phyloP scores from a whole-genome alignment of 2,113 vertebrate genomes.

The Cardinalis cardinalis region DNA sequence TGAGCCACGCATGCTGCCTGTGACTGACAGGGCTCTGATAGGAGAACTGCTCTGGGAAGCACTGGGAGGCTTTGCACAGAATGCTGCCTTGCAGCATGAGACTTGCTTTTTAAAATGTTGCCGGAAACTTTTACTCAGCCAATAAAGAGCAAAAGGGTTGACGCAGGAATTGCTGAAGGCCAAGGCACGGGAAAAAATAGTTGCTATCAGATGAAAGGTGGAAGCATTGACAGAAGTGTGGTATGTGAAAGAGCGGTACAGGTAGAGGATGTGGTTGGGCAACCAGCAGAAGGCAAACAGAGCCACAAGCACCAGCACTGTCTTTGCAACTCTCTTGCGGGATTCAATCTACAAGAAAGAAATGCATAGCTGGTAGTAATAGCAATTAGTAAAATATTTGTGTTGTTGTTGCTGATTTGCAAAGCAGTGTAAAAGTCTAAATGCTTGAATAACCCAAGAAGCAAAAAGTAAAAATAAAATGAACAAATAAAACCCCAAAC shows the following conservation, averaged over 20 bases:
- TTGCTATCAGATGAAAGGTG: constrained; percentile 69
- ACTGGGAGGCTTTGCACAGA: neutral
- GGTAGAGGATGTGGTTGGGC: constrained; percentile 79
- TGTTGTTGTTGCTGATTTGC: neutral
- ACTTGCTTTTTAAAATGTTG: constrained; percentile 79
- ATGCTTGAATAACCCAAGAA: neutral
- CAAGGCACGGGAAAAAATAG: constrained; percentile 73
- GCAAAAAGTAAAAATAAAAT: neutral
- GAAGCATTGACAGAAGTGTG: constrained; percentile 66
- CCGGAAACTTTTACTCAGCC: constrained; percentile 80
- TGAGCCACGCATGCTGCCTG: constrained; percentile 59
- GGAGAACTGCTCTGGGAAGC: constrained; percentile 51
- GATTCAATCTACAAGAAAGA: constrained; percentile 74
- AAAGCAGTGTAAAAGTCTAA: neutral
- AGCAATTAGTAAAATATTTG: neutral
- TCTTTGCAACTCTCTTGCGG: constrained; percentile 81
- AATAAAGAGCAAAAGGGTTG: constrained; percentile 82
- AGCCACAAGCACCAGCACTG: constrained; percentile 77
- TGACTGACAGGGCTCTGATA: constrained; percentile 48
- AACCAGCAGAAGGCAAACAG: constrained; percentile 83
- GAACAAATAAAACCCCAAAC: neutral
- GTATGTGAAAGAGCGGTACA: constrained; percentile 78
- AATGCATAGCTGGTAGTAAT: neutral
- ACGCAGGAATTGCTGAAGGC: constrained; percentile 82
- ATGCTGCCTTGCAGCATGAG: constrained; percentile 61